Base-by-base conservation (phyloP, 1,140 invertebrate genomes). In the Colletes gigas region DNA sequence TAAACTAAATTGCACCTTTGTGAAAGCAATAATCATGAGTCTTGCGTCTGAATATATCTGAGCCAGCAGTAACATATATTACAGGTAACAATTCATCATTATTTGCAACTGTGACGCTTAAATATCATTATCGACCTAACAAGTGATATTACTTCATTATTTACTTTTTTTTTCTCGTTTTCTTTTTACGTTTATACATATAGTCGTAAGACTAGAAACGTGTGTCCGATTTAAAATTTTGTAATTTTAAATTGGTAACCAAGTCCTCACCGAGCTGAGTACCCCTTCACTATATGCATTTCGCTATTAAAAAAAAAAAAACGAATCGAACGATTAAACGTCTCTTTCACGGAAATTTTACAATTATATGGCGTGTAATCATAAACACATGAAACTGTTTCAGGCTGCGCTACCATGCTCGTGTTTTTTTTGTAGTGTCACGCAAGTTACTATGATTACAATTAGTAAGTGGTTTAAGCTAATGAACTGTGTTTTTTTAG, bases 401-500 rank as follows among this genome's bases (percentile, higher is more conserved):
- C 69, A 86, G 82, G 87, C 55, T 84, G 83, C 84, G 87, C 86
- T 86, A 88, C 87, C 82, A 82, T 73, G 78, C 59, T 82, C 2
- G 60, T 83, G 44, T 30, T 70, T 79, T 72, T 30, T 70, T 79
- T 72, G 66, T 76, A 69, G 67, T 82, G 82, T 83, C 75, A 62
- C 73, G 63, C 71, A 57, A 88, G 63, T 84, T 70, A 60, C 77
- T 85, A 85, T 50, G 73, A 76, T 82, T 78, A 88, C 73, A 83
- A 71, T 88, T 85, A 78, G 66, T 88, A 74, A 69, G 83, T 86
- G 62, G 72, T 84, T 81, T 85, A 90, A 88, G 87, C 84, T 88
- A 89, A 87, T 89, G 81, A 90, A 88, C 75, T 86, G 81, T 87
- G 72, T 87, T 59, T 52, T 87, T 59, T 73, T 84, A 91, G 88